Percentiles rank a stretch among this genome's conserved stretches.
Conservation (phyloP, 1,140 invertebrate species). For the Atta colombica region DNA sequence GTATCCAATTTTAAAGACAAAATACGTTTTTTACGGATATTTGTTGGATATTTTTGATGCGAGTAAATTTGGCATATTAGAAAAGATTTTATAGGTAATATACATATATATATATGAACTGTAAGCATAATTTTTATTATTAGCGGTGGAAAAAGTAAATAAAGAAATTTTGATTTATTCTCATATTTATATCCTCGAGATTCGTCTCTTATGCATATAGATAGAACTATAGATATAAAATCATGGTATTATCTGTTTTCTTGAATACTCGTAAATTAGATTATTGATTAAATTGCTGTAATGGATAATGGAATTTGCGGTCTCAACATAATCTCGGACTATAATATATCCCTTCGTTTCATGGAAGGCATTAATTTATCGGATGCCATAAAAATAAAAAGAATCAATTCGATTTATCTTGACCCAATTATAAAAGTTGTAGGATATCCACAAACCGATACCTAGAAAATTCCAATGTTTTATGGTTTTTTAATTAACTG, state of each 20-base stretch:
- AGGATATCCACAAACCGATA: background rate
- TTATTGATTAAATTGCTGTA: slow-evolving; percentile 58
- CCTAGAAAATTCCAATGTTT: background rate
- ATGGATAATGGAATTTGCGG: slow-evolving; percentile 53
- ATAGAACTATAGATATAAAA: slow-evolving; percentile 36
- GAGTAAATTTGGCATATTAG: background rate
- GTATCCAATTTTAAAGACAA: background rate
- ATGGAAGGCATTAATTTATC: background rate
- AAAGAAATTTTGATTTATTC: slow-evolving; percentile 36
- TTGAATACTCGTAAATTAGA: slow-evolving; percentile 56
- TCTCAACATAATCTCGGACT: slow-evolving; percentile 43
- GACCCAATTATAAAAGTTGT: slow-evolving; percentile 36
- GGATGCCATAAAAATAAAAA: slow-evolving; percentile 4
- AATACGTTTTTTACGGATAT: background rate
- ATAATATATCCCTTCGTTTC: slow-evolving; percentile 32
- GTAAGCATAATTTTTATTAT: slow-evolving; percentile 37
- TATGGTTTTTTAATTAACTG: slow-evolving; percentile 15
- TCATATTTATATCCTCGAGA: background rate
- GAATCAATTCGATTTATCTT: slow-evolving; percentile 39
- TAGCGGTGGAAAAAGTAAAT: slow-evolving; percentile 27
- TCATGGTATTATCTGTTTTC: slow-evolving; percentile 36
- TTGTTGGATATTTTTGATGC: slow-evolving; percentile 1
- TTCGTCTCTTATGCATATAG: background rate
- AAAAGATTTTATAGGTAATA: background rate
- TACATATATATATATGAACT: background rate